phyloP scores from a whole-genome alignment of 2,113 vertebrate genomes.

The Stomatorhinus ivindoensis region DNA sequence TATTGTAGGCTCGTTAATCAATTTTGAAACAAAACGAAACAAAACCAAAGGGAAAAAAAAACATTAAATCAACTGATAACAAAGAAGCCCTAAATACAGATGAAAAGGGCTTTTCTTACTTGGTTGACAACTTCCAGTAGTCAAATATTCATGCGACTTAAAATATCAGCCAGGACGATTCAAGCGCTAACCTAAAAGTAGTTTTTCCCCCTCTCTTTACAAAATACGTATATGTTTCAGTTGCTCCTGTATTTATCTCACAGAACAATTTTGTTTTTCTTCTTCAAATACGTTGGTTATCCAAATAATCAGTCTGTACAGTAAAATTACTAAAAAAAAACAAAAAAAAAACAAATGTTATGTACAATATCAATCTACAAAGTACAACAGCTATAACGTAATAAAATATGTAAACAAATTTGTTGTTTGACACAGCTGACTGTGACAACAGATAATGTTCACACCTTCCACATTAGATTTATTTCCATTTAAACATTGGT shows the following conservation, averaged over 20 bases:
- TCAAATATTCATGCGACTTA: slow-evolving; percentile 86
- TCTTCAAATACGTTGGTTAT: slow-evolving; percentile 46
- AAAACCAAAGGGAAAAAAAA: slow-evolving; percentile 48
- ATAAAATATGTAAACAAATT: slow-evolving; percentile 95
- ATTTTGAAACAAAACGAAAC: slow-evolving; percentile 56
- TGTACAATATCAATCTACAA: slow-evolving; percentile 77
- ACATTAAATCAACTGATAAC: slow-evolving; percentile 65
- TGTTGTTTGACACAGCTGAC: slow-evolving; percentile 80
- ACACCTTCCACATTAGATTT: slow-evolving; percentile 66
- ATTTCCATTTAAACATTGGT: slow-evolving; percentile 61
- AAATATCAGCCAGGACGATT: slow-evolving; percentile 72
- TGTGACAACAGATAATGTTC: slow-evolving; percentile 81
- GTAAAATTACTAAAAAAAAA: slow-evolving; percentile 49
- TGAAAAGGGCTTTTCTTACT: slow-evolving; percentile 58
- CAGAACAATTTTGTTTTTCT: slow-evolving; percentile 28
- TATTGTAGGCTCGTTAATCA: slow-evolving; percentile 61
- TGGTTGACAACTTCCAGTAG: slow-evolving; percentile 64
- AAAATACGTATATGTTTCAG: slow-evolving; percentile 62
- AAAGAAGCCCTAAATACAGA: slow-evolving; percentile 56
- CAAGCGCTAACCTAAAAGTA: slow-evolving; percentile 78
- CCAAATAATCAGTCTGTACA: slow-evolving; percentile 63
- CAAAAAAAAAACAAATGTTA: slow-evolving; percentile 59
- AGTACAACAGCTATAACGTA: slow-evolving; percentile 80
- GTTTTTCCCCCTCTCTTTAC: slow-evolving; percentile 68
- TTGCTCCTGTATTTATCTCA: slow-evolving; percentile 50